Base-by-base conservation (phyloP, 2,888 invertebrate species). In the Synanthedon andrenaeformis region DNA sequence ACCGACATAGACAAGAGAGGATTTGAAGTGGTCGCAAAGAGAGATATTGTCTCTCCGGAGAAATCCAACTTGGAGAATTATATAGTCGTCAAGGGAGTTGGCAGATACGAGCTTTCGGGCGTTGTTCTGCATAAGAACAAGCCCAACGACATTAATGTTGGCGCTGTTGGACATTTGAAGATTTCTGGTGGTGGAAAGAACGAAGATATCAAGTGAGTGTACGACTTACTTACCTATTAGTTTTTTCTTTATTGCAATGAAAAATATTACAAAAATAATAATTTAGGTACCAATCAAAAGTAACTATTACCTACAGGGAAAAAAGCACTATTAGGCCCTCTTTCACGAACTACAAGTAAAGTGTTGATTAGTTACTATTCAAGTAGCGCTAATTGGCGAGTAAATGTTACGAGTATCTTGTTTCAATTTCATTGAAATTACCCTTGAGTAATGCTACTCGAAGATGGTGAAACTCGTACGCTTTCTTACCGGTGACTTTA, bases 31-130 rank as follows among this genome's bases (percentile, higher is more conserved):
- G 84, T 90, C 58, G 77, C 89, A 0, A 90, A 90, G 61, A 86
- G 92, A 14, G 89, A 90, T 49, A 81, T 91, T 3, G 68, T 89
- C 0, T 89, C 88, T 0, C 74, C 79, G 12, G 84, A 89, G 41
- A 91, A 91, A 66, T 91, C 90, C 1, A 92, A 92, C 66, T 85
- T 91, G 49, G 86, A 89, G 49, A 90, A 92, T 63, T 88, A 86
- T 42, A 56, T 93, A 8, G 84, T 87, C 4, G 61, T 93, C 13
- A 90, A 90, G 35, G 88, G 89, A 51, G 88, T 91, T 11, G 90
- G 90, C 52, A 92, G 89, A 66, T 89, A 92, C 64, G 90, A 91
- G 63, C 73, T 91, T 0, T 89, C 89, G 35, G 91, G 91, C 51
- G 85, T 88, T 0, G 76, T 92, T 0, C 75, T 81, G 0, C 90